A percentile compares a stretch with the other conserved stretches of the same genome.
Evolutionary conservation across 2,797 vertebrate species (phyloP).

Genomic region (Streptopelia turtur): DNA sequence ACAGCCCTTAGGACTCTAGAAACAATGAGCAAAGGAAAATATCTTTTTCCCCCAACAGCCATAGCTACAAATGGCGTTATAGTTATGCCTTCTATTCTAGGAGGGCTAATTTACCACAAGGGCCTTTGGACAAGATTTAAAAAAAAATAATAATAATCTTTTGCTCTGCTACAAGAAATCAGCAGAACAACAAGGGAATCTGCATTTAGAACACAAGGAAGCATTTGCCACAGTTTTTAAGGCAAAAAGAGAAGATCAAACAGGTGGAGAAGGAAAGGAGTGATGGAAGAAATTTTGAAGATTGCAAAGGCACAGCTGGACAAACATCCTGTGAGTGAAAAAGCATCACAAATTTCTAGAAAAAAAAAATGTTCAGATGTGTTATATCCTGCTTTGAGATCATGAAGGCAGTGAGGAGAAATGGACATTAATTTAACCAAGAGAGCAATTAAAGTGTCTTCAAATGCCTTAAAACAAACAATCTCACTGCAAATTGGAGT

Average conservation of each 20-base stretch:
- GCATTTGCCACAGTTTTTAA: not conserved
- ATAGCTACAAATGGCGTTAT: not conserved
- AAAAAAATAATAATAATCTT: fast-evolving
- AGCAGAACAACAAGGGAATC: not conserved
- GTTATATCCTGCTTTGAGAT: not conserved
- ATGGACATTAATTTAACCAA: not conserved
- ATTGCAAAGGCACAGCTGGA: not conserved
- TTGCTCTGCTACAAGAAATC: not conserved
- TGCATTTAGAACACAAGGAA: not conserved
- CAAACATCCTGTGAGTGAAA: not conserved
- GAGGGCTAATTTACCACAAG: not conserved
- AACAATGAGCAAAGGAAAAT: not conserved
- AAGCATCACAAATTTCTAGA: not conserved
- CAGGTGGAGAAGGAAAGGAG: not conserved
- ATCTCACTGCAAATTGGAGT: not conserved
- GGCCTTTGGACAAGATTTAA: not conserved
- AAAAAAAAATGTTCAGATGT: not conserved
- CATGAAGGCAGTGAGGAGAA: not conserved
- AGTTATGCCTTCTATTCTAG: not conserved
- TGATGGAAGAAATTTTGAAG: not conserved
- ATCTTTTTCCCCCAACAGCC: fast-evolving
- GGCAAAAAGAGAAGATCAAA: not conserved
- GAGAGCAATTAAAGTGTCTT: not conserved
- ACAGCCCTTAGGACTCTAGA: not conserved
- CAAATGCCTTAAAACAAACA: not conserved